These are phyloP conservation scores for Ochropleura leucogaster DNA, from an alignment of 2,888 invertebrate genomes.

Conservation along the genomic window DNA sequence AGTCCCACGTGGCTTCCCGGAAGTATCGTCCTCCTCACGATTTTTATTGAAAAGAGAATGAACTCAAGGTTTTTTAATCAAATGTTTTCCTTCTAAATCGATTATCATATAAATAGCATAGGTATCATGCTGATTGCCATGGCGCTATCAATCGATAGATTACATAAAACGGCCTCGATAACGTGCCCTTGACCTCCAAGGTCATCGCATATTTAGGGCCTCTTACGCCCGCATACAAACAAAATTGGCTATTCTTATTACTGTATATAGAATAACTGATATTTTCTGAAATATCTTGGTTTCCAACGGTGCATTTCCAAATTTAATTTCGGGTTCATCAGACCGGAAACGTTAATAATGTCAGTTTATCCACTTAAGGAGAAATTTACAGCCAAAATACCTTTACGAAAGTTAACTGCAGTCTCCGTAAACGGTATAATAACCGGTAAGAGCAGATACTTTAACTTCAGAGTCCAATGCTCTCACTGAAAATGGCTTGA, in stretches of 20 bases:
- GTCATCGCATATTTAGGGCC: slow-evolving; percentile 41
- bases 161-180: slow-evolving; percentile 32
- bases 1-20: neutral
- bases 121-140: slow-evolving; percentile 6
- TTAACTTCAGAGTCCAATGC: slow-evolving; percentile 22
- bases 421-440: slow-evolving; percentile 39
- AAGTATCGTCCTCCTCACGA: slow-evolving; percentile 2
- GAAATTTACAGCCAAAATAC: slow-evolving; percentile 25
- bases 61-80: neutral
- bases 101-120: slow-evolving; percentile 27
- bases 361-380: slow-evolving; percentile 21
- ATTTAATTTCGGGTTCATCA: slow-evolving; percentile 31
- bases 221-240: slow-evolving; percentile 7
- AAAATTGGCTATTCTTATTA: slow-evolving; percentile 16
- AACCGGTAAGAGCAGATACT: slow-evolving; percentile 42
- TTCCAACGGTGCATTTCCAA: slow-evolving; percentile 16
- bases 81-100: slow-evolving; percentile 14
- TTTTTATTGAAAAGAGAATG: slow-evolving; percentile 1
- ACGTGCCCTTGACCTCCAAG: slow-evolving; percentile 58
- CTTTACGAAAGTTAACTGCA: slow-evolving; percentile 36
- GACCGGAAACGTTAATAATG: slow-evolving; percentile 21
- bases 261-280: neutral
- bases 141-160: slow-evolving; percentile 40
- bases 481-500: slow-evolving; percentile 43
- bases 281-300: neutral